These are phyloP conservation scores for Arizona elegans DNA, from an alignment of 2,113 vertebrate species.

Conservation along the genomic window DNA sequence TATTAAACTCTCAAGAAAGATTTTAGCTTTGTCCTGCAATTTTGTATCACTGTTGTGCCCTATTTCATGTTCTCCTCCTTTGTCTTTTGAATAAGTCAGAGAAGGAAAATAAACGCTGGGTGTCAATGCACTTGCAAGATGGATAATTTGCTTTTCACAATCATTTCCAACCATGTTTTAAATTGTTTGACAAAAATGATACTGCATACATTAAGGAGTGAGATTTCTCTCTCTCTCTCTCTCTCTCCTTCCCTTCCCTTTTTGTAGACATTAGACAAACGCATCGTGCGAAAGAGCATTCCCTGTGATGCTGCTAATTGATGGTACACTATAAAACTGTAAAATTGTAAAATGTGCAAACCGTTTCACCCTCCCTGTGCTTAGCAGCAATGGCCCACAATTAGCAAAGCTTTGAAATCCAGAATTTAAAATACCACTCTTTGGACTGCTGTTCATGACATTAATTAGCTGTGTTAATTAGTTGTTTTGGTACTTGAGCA, in stretches of 20 bases:
- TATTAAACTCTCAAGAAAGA: neutral
- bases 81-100: conserved; percentile 4
- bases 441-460: conserved; percentile 83
- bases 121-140: conserved; percentile 22
- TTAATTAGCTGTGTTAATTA: conserved; percentile 98
- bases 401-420: conserved; percentile 79
- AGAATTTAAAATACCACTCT: conserved; percentile 77
- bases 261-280: conserved; percentile 60
- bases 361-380: conserved; percentile 70
- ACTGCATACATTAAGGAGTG: conserved; percentile 37
- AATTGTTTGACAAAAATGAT: conserved; percentile 51
- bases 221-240: conserved; percentile 9
- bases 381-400: conserved; percentile 72
- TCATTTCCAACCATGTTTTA: conserved; percentile 37
- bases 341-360: conserved; percentile 68
- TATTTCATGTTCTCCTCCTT: neutral
- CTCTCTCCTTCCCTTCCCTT: neutral
- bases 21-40: neutral
- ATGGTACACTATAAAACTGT: conserved; percentile 71
- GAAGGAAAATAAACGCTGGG: conserved; percentile 29
- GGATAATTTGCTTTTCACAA: conserved; percentile 34
- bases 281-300: conserved; percentile 58
- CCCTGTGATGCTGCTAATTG: conserved; percentile 70
- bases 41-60: neutral
- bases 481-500: conserved; percentile 87